Base-by-base conservation (phyloP, 1,140 invertebrate species). In the Euschistus heros region DNA sequence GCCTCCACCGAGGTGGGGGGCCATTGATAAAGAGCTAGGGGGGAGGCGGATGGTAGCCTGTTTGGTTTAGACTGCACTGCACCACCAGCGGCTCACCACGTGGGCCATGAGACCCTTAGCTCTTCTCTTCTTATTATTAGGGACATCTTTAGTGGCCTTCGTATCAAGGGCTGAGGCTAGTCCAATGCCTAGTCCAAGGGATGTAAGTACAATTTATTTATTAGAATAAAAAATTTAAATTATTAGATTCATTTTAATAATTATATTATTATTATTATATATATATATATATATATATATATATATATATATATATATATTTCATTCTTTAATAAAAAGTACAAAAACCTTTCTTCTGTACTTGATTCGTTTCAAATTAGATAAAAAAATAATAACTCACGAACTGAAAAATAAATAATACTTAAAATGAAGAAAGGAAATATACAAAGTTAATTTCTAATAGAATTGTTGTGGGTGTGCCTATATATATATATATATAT, bases 1-100 rank as follows among this genome's bases (percentile, higher is more conserved):
- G 44, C 18, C n/a, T 14, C 14, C 14, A 44, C 24, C 14, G 62
- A 13, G 22, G 22, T 18, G 47, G 47, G 47, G n/a, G 47, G 47
- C 47, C 47, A 50, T 50, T 30, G 18, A 26, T 44, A 50, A 44
- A 63, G 8, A 24, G 22, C 20, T 20, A 62, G 20, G 60, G 44
- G 44, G 33, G 47, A 10, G 17, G 47, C 22, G 5, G 5, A 22
- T 3, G 22, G 47, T 1, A 5, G n/a, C n/a, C 47, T 50, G 47
- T 50, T 50, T 50, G 47, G n/a, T 22, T 50, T 18, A 50, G 47
- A 50, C 47, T 50, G 47, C 47, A 50, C 47, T 50, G 47, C 47
- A 50, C 47, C 47, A 50, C n/a, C 47, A 17, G 3, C n/a, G 22
- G n/a, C n/a, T 20, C 47, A 50, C 47, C n/a, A 22, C 47, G 22